phyloP scores from a whole-genome alignment of 2,888 invertebrate genomes.

The Aproaerema taeniolella region DNA sequence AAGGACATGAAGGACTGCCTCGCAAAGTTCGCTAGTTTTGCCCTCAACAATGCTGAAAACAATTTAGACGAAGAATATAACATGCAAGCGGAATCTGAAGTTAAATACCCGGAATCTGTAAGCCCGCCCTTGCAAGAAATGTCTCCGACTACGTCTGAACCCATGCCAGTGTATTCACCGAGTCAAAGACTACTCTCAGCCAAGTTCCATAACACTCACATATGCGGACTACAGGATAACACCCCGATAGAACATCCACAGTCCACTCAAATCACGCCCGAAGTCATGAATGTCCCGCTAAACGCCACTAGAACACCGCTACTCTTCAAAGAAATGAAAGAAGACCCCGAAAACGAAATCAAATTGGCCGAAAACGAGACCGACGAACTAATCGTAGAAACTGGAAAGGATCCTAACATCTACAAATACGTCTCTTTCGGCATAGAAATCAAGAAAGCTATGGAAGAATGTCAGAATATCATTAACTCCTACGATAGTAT shows the following conservation, averaged over 20 bases:
- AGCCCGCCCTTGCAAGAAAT: conserved; percentile 67
- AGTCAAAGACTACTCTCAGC: conserved; percentile 48
- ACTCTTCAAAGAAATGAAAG: conserved; percentile 25
- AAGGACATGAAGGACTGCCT: conserved; percentile 64
- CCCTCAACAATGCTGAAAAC: conserved; percentile 33
- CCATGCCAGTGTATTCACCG: conserved; percentile 47
- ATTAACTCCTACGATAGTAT: conserved; percentile 60
- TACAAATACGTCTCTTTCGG: conserved; percentile 63
- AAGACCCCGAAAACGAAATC: conserved; percentile 28
- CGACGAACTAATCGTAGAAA: conserved; percentile 19
- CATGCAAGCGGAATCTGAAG: conserved; percentile 26
- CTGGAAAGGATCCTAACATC: conserved; percentile 45
- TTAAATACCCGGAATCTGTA: conserved; percentile 54
- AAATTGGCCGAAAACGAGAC: conserved; percentile 22
- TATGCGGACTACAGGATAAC: conserved; percentile 28
- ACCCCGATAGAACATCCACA: conserved; percentile 24
- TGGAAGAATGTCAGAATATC: conserved; percentile 69
- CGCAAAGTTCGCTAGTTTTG: conserved; percentile 59
- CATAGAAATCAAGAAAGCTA: conserved; percentile 63
- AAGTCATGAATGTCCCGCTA: conserved; percentile 40
- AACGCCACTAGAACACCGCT: conserved; percentile 43
- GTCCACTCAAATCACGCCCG: conserved; percentile 33
- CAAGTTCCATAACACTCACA: conserved; percentile 39
- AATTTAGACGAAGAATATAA: conserved; percentile 30
- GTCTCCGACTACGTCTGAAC: conserved; percentile 56